These are phyloP conservation scores for Macroteleia sp. DNA, from an alignment of 2,888 invertebrate species.

Conservation along the genomic window DNA sequence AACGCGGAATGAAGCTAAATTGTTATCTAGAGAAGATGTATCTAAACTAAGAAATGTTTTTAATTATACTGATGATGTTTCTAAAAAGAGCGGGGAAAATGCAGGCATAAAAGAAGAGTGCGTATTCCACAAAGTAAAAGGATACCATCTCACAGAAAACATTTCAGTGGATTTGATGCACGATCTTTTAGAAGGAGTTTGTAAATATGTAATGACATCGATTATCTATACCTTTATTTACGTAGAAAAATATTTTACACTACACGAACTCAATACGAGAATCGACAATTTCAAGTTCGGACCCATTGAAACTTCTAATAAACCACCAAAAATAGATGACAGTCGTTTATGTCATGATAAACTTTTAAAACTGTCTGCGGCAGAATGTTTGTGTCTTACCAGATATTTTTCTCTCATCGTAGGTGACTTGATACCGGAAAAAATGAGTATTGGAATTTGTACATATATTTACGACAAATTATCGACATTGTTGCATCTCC, in stretches of 20 bases:
- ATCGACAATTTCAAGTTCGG: conserved; percentile 32
- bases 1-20: neutral
- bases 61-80: conserved; percentile 32
- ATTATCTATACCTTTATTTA: conserved; percentile 26
- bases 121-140: conserved; percentile 18
- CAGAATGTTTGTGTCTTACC: conserved; percentile 57
- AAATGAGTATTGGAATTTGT: neutral
- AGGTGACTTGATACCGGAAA: neutral
- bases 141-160: conserved; percentile 46
- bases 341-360: no score
- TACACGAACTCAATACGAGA: conserved; percentile 18
- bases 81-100: neutral
- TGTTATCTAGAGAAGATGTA: conserved; percentile 11
- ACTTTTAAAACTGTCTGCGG: conserved; percentile 53
- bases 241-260: conserved; percentile 30
- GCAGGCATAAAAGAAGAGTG: conserved; percentile 36
- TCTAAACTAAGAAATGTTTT: neutral
- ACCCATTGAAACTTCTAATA: conserved; percentile 16
- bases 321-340: conserved; percentile 24
- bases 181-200: conserved; percentile 45
- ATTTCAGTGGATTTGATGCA: conserved; percentile 42
- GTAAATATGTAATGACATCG: conserved; percentile 11
- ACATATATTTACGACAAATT: neutral
- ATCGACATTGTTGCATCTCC: neutral
- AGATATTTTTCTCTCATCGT: neutral